Evolutionary conservation across 35 echinoderm and acorn worm genomes (phyloP), one percentile per base, ranked within the genome.

Genomic region (Heliocidaris tuberculata): DNA sequence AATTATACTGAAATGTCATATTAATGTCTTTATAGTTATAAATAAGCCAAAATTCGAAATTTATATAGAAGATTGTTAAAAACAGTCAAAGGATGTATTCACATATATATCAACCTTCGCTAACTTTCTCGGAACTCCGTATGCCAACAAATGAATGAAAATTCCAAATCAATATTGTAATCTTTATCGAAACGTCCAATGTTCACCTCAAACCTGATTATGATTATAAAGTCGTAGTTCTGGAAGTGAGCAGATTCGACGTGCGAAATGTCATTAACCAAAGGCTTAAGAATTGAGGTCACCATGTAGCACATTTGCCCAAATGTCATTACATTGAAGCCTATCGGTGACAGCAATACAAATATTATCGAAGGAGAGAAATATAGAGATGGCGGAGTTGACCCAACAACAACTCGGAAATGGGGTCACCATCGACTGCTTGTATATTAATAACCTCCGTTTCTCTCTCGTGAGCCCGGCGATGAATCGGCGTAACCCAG

Each of bases 401-500:
- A 78, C 65, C 65, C 65, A 78, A 78, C 65, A 78, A 78, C 65
- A 78, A 78, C 65, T 78, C 65, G 65, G 65, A 78, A 78, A 78
- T 78, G 65, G 27, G 65, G 65, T 78, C 65, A 78, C 65, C 65
- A 78, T 78, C 65, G 65, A 78, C 65, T 78, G 65, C 0, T 4
- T 27, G 65, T 78, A 78, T 78, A 78, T 78, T 78, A 78, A 78
- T n/a, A 78, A 78, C 65, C 21, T 78, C 65, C 27, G 65, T 78
- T 24, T 78, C 65, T 78, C 65, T 78, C 65, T 78, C 5, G 61
- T n/a, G 65, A 78, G 65, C 65, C 2, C 21, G 27, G 17, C 15
- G 65, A 78, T 78, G 65, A 78, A 78, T 78, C 17, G 65, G 65
- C 7, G 27, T 78, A 93, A 59, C 91, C 91, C 91, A 93, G 91